Conservation (phyloP, 2,113 vertebrate genomes). For the Lepus europaeus region DNA sequence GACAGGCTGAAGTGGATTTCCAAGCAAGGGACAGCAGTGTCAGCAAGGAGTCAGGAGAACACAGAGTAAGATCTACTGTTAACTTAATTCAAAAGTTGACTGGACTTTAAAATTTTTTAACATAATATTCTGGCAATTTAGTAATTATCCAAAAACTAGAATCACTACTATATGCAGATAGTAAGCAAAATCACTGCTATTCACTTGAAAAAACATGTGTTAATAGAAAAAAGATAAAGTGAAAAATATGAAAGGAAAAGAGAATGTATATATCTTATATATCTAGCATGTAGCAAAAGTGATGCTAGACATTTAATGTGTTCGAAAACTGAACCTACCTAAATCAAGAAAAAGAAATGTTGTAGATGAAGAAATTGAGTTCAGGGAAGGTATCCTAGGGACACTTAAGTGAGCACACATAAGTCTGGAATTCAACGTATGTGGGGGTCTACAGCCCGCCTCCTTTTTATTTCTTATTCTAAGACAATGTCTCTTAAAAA, state of each 20-base stretch:
- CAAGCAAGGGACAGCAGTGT: rapidly evolving
- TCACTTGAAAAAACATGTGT: neutral
- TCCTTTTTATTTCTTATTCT: neutral
- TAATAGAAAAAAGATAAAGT: neutral
- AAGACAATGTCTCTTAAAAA: neutral
- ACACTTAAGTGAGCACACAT: rapidly evolving
- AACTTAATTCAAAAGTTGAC: neutral
- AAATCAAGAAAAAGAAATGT: neutral
- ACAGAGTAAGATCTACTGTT: neutral
- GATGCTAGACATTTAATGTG: neutral
- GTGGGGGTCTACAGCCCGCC: too few relatives aligned
- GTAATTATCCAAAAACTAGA: neutral
- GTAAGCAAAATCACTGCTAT: neutral
- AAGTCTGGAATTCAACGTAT: neutral
- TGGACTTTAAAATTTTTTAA: neutral
- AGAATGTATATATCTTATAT: neutral
- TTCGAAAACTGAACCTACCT: neutral
- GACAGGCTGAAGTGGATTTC: too few relatives aligned
- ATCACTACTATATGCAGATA: neutral
- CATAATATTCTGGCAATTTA: neutral
- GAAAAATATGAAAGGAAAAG: neutral
- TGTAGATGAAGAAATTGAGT: neutral
- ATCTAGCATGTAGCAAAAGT: neutral
- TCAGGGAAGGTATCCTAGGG: neutral
- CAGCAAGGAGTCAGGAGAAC: neutral